A percentile compares a stretch with the other conserved stretches of the same genome.
These are phyloP conservation scores for Trichechus manatus DNA, from an alignment of 2,113 vertebrate genomes.

Conservation along the genomic window DNA sequence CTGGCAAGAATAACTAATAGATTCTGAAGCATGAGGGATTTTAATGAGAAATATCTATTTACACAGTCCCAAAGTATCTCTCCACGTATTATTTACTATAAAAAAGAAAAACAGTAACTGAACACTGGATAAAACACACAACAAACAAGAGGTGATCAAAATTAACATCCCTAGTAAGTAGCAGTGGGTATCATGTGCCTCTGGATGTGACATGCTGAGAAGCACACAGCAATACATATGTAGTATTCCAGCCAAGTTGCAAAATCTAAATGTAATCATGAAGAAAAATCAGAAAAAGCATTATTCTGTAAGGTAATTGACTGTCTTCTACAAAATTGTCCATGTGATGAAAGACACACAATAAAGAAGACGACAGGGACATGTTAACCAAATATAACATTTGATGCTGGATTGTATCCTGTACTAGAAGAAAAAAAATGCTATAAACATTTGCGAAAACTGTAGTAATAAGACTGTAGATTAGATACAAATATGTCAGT, in stretches of 20 bases:
- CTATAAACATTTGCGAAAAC: not conserved
- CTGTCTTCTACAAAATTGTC: not conserved
- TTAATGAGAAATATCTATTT: slow-evolving; percentile 35
- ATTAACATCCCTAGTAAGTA: not conserved
- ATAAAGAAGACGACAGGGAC: not conserved
- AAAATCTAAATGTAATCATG: not conserved
- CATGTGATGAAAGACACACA: not conserved
- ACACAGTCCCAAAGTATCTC: not conserved
- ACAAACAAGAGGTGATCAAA: not conserved
- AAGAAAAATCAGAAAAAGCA: not conserved
- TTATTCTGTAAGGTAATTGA: not conserved
- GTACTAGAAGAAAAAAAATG: not conserved
- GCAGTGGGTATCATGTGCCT: not conserved
- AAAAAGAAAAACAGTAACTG: not conserved
- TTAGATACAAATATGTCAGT: not conserved
- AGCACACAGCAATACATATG: not conserved
- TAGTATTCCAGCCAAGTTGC: not conserved
- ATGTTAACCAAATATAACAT: not conserved
- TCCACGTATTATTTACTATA: not conserved
- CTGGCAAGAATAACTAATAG: slow-evolving; percentile 13
- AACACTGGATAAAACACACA: not conserved
- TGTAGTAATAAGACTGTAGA: not conserved
- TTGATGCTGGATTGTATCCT: not conserved
- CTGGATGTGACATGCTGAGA: not conserved
- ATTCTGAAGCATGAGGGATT: not conserved